Evolutionary conservation across 2,797 vertebrate genomes (phyloP), one percentile per base, ranked within the genome.

Genomic region (Myotis vivesi): DNA sequence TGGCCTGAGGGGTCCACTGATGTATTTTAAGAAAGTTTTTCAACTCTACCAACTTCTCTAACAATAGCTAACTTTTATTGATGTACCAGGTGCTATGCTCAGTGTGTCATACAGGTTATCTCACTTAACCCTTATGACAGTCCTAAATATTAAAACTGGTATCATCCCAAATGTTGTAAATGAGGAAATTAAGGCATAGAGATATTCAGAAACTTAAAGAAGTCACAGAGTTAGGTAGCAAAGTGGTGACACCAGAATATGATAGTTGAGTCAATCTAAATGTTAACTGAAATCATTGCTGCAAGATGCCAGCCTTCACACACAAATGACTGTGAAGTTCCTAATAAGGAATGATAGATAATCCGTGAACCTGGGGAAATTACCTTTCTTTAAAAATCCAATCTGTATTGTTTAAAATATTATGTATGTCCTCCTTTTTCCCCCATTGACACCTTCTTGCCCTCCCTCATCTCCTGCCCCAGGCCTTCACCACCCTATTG

Each of bases 271-370:
- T 76, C n/a, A 2, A 62, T 75, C 79, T 85, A 88, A 76, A 81
- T 33, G 17, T 92, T 87, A 91, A 68, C 19, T 66, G 68, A 79
- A 89, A 91, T 91, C 33, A 44, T 77, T 59, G 36, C 28, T 87
- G 51, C 41, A 46, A 44, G 22, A n/a, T 11, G n/a, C 10, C 59
- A 86, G 16, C 2, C 33, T 76, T 90, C 76, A 80, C 3, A 19
- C 33, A 4, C 33, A 85, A 71, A 93, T 71, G 49, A 49, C 22
- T 62, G 17, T 15, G 19, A 69, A 69, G n/a, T 87, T 84, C n/a
- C 77, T 75, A 62, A 62, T 55, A 84, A 84, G 44, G 6, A 79
- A 44, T 41, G 4, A 92, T 68, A 87, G 8, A 90, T 59, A 90
- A 69, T 49, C n/a, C 22, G 2, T 71, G 38, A 87, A 62, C 28